These are phyloP conservation scores for Syngnathus rostellatus DNA, from an alignment of 2,797 vertebrate species.

Conservation along the genomic window DNA sequence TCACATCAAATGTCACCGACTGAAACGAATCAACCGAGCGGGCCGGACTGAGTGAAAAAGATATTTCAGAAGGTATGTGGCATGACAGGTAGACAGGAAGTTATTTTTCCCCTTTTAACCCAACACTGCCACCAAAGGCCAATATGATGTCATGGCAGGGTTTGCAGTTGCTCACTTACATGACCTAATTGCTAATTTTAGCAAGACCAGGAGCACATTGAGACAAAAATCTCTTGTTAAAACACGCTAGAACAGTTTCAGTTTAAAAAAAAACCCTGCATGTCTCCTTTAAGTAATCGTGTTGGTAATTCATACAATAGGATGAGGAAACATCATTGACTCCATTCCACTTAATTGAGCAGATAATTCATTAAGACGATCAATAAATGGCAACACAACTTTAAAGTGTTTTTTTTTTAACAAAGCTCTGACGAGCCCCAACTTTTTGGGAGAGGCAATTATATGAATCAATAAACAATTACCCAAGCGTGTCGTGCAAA, in stretches of 20 bases:
- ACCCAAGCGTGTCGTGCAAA: not conserved
- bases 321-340: not conserved
- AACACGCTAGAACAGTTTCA: too few species aligned
- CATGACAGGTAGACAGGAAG: not conserved
- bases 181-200: too few species aligned
- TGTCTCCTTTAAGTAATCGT: too few species aligned
- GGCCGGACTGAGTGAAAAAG: conserved; percentile 9
- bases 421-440: not conserved
- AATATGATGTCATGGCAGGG: not conserved
- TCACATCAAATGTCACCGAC: conserved; percentile 68
- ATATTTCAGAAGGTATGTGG: not conserved
- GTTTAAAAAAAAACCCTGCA: too few species aligned
- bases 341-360: not conserved
- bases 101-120: not conserved
- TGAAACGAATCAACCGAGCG: conserved; percentile 53
- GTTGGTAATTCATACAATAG: too few species aligned
- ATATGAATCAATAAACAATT: conserved; percentile 6
- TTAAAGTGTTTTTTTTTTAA: not conserved
- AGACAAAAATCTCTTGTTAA: too few species aligned
- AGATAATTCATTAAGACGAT: conserved; percentile 1
- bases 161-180: too few species aligned
- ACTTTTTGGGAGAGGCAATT: conserved; percentile 4
- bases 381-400: not conserved
- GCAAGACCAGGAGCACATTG: too few species aligned
- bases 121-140: not conserved